These are phyloP conservation scores for Drosophila ambigua DNA, from an alignment of 1,140 invertebrate genomes.

Conservation along the genomic window DNA sequence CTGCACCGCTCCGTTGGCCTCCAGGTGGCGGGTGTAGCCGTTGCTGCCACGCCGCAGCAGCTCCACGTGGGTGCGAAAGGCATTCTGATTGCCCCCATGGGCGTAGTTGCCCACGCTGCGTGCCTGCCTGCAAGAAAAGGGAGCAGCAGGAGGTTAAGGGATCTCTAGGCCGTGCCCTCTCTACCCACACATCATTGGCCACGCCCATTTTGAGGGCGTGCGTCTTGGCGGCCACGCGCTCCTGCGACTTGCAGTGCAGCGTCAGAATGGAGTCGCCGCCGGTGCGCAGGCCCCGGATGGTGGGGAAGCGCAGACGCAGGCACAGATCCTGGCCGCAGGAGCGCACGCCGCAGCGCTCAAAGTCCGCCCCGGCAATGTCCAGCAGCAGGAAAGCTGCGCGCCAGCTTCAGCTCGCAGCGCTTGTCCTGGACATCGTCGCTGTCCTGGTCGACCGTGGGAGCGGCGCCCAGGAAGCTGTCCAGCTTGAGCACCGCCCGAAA, in stretches of 20 bases:
- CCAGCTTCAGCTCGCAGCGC: constrained; percentile 68
- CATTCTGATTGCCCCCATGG: constrained; percentile 85
- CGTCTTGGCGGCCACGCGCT: constrained; percentile 86
- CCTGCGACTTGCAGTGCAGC: constrained; percentile 87
- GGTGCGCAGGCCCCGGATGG: constrained; percentile 86
- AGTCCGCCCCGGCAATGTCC: constrained; percentile 68
- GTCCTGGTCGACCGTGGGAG: constrained; percentile 71
- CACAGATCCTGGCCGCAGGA: constrained; percentile 85
- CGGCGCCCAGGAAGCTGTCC: constrained; percentile 71
- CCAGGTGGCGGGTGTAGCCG: constrained; percentile 85
- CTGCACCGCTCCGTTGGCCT: constrained; percentile 85
- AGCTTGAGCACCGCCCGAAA: constrained; percentile 73
- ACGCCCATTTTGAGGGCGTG: constrained; percentile 84
- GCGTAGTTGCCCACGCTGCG: constrained; percentile 84
- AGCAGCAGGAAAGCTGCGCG: constrained; percentile 61
- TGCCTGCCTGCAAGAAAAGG: constrained; percentile 58
- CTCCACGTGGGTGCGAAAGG: constrained; percentile 86
- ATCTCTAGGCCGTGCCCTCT: accelerated
- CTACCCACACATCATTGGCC: constrained; percentile 82
- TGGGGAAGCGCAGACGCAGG: constrained; percentile 86
- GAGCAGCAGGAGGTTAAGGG: neutral
- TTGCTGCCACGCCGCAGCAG: constrained; percentile 85
- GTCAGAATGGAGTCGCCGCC: constrained; percentile 86
- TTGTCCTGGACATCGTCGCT: constrained; percentile 49
- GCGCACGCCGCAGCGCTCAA: constrained; percentile 82